A percentile compares a stretch with the other conserved stretches of the same genome.
These are phyloP conservation scores for Rhopalosiphum maidis DNA, from an alignment of 1,140 invertebrate species.

Conservation along the genomic window DNA sequence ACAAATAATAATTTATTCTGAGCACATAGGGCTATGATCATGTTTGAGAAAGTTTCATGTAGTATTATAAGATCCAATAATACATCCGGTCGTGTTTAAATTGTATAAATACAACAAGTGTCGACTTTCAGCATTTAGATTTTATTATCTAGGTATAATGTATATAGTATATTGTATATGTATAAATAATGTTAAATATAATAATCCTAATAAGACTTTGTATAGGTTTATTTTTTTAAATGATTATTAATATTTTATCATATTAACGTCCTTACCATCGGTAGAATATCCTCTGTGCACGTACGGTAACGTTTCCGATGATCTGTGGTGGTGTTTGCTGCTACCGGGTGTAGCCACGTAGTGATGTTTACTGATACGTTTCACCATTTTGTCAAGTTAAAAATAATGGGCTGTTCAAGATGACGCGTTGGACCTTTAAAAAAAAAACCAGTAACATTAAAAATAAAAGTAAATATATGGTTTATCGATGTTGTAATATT, in stretches of 20 bases:
- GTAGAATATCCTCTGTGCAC: slow-evolving; percentile 61
- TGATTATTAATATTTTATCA: not conserved
- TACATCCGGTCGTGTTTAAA: too few relatives aligned
- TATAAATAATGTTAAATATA: not conserved
- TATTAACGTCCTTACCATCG: slow-evolving; percentile 59
- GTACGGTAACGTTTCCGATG: slow-evolving; percentile 36
- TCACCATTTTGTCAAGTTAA: slow-evolving; percentile 59
- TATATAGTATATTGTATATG: too few relatives aligned
- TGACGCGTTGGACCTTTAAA: slow-evolving; percentile 22
- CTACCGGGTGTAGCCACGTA: slow-evolving; percentile 60
- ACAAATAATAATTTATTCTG: too few relatives aligned
- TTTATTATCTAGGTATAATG: too few relatives aligned
- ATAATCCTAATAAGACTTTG: not conserved
- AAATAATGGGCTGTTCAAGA: not conserved
- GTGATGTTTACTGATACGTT: slow-evolving; percentile 61
- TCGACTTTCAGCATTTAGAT: too few relatives aligned
- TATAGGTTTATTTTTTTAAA: not conserved
- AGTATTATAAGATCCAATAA: too few relatives aligned
- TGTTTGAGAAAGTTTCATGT: too few relatives aligned
- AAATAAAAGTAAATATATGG: not conserved
- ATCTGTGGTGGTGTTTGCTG: slow-evolving; percentile 41
- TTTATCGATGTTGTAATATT: not conserved
- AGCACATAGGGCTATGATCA: too few relatives aligned
- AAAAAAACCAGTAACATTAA: not conserved
- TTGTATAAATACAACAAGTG: too few relatives aligned